These are phyloP conservation scores for Scaptomyza parva DNA, from an alignment of 2,888 invertebrate genomes.

Conservation along the genomic window DNA sequence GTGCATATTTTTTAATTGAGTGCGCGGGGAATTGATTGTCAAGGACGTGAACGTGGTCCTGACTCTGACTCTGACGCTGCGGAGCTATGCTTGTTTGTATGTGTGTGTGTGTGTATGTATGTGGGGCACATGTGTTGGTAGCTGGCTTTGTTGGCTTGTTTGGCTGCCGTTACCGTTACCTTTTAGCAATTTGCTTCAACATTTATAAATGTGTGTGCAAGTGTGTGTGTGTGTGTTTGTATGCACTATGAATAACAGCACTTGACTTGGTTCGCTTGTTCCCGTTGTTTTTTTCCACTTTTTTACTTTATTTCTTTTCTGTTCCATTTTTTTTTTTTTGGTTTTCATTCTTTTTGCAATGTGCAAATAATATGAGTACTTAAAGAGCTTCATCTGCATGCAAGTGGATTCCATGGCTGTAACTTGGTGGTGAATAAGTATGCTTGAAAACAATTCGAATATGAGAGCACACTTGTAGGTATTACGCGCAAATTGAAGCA, in stretches of 20 bases:
- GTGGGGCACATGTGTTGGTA: constrained; percentile 44
- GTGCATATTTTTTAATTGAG: constrained; percentile 80
- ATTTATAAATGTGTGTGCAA: constrained; percentile 16
- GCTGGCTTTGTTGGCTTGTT: constrained; percentile 55
- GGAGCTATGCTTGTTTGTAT: too few species aligned
- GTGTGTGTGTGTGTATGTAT: constrained; percentile 1
- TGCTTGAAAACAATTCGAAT: constrained; percentile 25
- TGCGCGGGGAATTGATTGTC: constrained; percentile 80
- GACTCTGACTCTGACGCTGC: constrained; percentile 50
- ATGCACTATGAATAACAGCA: constrained; percentile 73
- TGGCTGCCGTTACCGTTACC: constrained; percentile 62
- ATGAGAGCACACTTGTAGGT: not conserved
- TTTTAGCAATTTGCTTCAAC: constrained; percentile 67
- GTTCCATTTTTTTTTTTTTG: constrained; percentile 27
- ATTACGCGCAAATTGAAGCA: constrained; percentile 1
- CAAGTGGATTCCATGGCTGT: constrained; percentile 16
- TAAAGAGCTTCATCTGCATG: constrained; percentile 49
- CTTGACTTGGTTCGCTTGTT: constrained; percentile 70
- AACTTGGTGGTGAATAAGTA: constrained; percentile 15
- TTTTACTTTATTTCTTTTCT: constrained; percentile 12
- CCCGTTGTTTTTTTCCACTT: constrained; percentile 25
- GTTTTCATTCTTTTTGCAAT: constrained; percentile 35
- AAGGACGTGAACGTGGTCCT: constrained; percentile 75
- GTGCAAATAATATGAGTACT: constrained; percentile 73
- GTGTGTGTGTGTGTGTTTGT: constrained; percentile 38